Base-by-base conservation (phyloP, 2,797 vertebrate species). In the Hafferia zeledoni region DNA sequence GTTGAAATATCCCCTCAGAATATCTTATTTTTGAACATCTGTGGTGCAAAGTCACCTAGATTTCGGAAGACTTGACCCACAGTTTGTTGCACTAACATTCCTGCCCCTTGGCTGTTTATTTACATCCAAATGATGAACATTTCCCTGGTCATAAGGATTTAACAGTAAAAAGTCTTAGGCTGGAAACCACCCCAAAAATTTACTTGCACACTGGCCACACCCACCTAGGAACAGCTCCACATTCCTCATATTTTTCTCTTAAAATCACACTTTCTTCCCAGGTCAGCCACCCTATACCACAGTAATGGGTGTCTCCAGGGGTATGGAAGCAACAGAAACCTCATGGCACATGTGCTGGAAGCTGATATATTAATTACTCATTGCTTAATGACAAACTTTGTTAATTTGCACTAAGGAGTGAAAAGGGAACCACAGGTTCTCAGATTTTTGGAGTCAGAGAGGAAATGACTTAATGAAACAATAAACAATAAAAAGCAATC, bases 261-360 rank as follows among this genome's bases (percentile, higher is more conserved):
- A 57, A 85, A 89, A 74, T 37, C 43, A 22, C 13, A n/a, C 20
- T 15, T 30, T 57, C 0, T 76, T 41, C 18, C 25, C 41, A 56
- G 37, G 24, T 70, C 76, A 77, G 10, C 37, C 1, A 0, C 28
- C 10, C 33, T 16, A 2, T 6, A n/a, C 5, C 25, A 9, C 25
- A 39, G 44, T 6, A 30, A 30, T 2, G 7, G 23, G 13, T 5
- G 13, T 35, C 44, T 52, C 13, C 44, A 47, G 33, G 41, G 25
- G 6, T 37, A 8, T 3, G 23, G 57, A 9, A 46, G 50, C 3
- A 31, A 3, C 28, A 67, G 72, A 39, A 44, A 50, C 16, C 50
- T 61, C 10, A 7, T 17, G 56, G 30, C 12, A 20, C 10, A 6
- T 8, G 13, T 53, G 33, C 11, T n/a, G 49, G 46, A 47, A 92